These are phyloP conservation scores for Drosophila grimshawi DNA, from an alignment of 1,140 invertebrate genomes.

Conservation along the genomic window DNA sequence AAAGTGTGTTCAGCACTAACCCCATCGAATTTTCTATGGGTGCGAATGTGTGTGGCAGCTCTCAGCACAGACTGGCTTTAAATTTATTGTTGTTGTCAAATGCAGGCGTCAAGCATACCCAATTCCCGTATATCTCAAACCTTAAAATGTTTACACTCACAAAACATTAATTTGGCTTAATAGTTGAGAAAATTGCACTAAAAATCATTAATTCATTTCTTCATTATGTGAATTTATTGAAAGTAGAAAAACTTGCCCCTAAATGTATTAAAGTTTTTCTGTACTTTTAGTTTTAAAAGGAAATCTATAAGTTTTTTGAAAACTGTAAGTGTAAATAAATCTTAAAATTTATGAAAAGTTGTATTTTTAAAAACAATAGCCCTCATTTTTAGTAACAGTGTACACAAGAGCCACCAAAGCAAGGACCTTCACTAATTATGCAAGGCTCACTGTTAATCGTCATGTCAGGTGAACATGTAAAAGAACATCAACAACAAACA, in stretches of 20 bases:
- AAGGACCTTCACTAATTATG: slow-evolving; percentile 63
- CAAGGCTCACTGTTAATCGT: slow-evolving; percentile 69
- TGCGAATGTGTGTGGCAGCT: slow-evolving; percentile 31
- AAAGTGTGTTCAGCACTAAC: slow-evolving; percentile 14
- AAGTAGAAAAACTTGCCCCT: too few species aligned
- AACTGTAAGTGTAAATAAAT: too few species aligned
- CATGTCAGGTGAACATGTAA: slow-evolving; percentile 52
- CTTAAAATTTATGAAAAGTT: not conserved
- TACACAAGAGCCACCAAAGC: slow-evolving; percentile 3
- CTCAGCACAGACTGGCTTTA: slow-evolving; percentile 66
- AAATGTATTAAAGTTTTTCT: too few species aligned
- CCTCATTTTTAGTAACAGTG: not conserved
- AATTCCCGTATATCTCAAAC: slow-evolving; percentile 33
- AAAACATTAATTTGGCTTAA: not conserved
- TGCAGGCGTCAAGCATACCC: slow-evolving; percentile 57
- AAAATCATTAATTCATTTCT: too few species aligned
- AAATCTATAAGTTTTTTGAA: too few species aligned
- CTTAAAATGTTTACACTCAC: not conserved
- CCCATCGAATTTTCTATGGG: slow-evolving; percentile 58
- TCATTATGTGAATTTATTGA: too few species aligned
- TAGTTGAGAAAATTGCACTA: too few species aligned
- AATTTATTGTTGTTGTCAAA: slow-evolving; percentile 77
- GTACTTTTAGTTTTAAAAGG: too few species aligned
- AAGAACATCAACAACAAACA: slow-evolving; percentile 7
- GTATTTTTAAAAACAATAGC: not conserved